Evolutionary conservation across 2,113 vertebrate genomes (phyloP), one percentile per base, ranked within the genome.

Genomic region (Austrofundulus limnaeus): DNA sequence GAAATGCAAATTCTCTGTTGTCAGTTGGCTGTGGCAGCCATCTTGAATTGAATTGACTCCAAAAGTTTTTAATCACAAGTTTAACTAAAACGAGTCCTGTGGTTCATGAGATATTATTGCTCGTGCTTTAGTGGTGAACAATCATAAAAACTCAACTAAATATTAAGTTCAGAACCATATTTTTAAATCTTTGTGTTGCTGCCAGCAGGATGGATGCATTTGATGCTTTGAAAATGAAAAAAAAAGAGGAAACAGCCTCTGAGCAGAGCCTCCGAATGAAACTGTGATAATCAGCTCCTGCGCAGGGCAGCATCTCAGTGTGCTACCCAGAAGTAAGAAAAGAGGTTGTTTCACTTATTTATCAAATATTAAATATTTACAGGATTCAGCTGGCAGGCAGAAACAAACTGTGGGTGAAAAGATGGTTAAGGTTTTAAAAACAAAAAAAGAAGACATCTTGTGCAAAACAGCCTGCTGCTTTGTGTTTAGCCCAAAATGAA

Each of bases 311-410:
- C 42, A 72, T 80, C 66, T 77, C 47, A 63, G 74, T 42, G 61
- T 24, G 11, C 64, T 66, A 62, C 64, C 47, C 58, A 82, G 66
- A 80, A 82, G 74, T 82, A 84, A 68, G 75, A 84, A 89, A 90
- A 80, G 78, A 89, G 66, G 80, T 76, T 81, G 76, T 85, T 88
- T 88, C 81, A 90, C 88, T 88, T 90, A 90, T 90, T 90, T 88
- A 90, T 87, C 85, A 81, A 86, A 78, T 78, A 54, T 90, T 43
- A 89, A 90, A 88, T 85, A 90, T 90, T 85, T 79, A 89, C 83
- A 64, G 68, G 67, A 83, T 82, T 89, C 76, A 88, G 87, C 87
- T 66, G 77, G 75, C 85, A 74, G 72, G 81, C 73, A 80, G 83
- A 75, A n/a, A 72, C 73, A 80, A 89, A 86, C 79, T 75, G 72